These are phyloP conservation scores for Octodon degus DNA, from an alignment of 2,113 vertebrate genomes.

Conservation along the genomic window DNA sequence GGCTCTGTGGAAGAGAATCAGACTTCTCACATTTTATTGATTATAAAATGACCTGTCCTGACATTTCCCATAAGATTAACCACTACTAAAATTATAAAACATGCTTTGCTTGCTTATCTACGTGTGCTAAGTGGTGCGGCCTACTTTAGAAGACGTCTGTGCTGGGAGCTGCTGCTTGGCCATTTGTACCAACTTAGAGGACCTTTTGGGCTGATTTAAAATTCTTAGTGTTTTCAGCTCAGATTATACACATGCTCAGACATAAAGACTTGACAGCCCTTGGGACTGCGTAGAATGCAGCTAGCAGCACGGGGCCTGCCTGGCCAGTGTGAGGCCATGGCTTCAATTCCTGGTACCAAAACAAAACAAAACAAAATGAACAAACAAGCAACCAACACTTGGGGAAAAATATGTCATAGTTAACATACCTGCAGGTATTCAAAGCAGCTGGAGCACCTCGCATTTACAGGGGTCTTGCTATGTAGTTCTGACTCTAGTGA, in stretches of 20 bases:
- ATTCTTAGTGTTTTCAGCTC: conserved; percentile 51
- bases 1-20: background rate
- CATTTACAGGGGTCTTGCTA: too few species aligned
- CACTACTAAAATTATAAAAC: background rate
- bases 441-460: conserved; percentile 10
- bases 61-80: background rate
- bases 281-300: background rate
- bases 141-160: background rate
- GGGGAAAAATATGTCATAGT: background rate
- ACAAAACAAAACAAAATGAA: background rate
- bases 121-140: background rate
- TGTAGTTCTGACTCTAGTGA: too few species aligned
- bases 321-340: background rate
- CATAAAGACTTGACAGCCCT: background rate
- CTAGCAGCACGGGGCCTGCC: background rate
- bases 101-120: conserved; percentile 24
- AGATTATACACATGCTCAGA: background rate
- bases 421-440: background rate
- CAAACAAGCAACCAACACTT: background rate
- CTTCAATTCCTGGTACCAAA: background rate
- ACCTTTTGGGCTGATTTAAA: conserved; percentile 49
- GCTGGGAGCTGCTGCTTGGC: background rate
- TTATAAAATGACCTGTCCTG: background rate
- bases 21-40: background rate
- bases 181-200: background rate